Evolutionary conservation across 2,113 vertebrate genomes (phyloP).

Genomic region (Clarias gariepinus): DNA sequence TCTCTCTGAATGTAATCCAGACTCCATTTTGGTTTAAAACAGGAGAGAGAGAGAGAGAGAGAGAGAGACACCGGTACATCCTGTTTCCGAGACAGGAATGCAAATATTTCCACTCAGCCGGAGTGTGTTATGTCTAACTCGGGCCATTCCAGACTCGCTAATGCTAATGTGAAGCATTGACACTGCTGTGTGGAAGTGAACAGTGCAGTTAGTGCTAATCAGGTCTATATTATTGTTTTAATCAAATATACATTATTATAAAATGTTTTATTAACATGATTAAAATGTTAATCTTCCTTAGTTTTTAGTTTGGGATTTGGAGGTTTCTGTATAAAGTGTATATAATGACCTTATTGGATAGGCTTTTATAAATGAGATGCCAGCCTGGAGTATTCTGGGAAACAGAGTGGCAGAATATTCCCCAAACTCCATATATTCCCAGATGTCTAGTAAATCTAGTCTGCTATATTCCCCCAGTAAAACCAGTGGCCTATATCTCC

Average conservation of each 20-base stretch:
- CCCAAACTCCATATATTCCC: neutral
- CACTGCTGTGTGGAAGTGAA: neutral
- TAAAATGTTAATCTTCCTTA: neutral
- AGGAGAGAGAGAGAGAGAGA: slow-evolving; percentile 47
- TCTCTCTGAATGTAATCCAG: neutral
- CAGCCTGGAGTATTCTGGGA: neutral
- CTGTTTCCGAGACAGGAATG: slow-evolving; percentile 74
- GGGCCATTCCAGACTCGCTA: slow-evolving; percentile 65
- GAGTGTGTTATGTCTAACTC: slow-evolving; percentile 76
- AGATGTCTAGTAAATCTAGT: neutral
- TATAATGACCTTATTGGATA: neutral
- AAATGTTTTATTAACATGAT: neutral
- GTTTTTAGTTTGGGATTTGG: neutral
- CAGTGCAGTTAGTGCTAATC: neutral
- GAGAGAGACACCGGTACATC: slow-evolving; percentile 61
- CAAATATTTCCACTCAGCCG: slow-evolving; percentile 70
- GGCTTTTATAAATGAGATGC: no score
- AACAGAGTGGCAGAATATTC: no score
- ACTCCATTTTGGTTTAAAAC: slow-evolving; percentile 1
- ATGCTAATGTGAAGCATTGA: slow-evolving; percentile 52
- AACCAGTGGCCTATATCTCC: neutral
- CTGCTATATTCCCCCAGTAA: neutral
- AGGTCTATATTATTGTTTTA: neutral
- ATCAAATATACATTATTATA: neutral
- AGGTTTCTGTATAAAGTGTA: neutral